Evolutionary conservation across 1,140 invertebrate genomes (phyloP).

Genomic region (Condylostylus longicornis): DNA sequence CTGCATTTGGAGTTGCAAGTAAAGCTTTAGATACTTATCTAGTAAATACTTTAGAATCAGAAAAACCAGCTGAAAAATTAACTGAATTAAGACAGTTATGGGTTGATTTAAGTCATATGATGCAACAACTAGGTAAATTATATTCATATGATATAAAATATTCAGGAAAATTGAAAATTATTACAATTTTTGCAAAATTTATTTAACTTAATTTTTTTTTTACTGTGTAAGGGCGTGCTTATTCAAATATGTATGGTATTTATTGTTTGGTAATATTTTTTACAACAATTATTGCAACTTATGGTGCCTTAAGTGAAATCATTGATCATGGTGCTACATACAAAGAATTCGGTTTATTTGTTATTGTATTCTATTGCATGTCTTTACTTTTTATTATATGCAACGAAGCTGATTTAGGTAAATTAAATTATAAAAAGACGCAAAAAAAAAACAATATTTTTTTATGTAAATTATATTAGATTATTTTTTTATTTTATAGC

Average conservation of each 20-base stretch:
- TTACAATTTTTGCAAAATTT: neutral
- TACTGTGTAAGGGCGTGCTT: conserved; percentile 37
- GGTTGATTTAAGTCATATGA: conserved; percentile 54
- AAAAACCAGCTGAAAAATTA: conserved; percentile 42
- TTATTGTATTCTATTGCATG: conserved; percentile 51
- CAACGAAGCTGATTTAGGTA: conserved; percentile 52
- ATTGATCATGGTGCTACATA: conserved; percentile 49
- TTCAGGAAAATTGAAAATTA: too few relatives aligned
- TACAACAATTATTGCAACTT: conserved; percentile 49
- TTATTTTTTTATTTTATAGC: too few relatives aligned
- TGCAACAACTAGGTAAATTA: conserved; percentile 45
- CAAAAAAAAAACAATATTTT: too few relatives aligned
- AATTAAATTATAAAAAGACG: too few relatives aligned
- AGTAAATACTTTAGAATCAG: conserved; percentile 39
- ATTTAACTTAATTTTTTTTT: neutral
- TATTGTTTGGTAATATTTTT: conserved; percentile 52
- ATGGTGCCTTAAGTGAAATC: conserved; percentile 49
- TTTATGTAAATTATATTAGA: too few relatives aligned
- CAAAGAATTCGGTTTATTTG: conserved; percentile 49
- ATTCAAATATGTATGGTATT: conserved; percentile 54
- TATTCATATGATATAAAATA: neutral
- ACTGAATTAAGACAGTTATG: conserved; percentile 48
- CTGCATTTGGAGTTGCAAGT: conserved; percentile 45
- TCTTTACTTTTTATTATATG: conserved; percentile 48
- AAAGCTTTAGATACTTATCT: conserved; percentile 41